A percentile compares a stretch with the other conserved stretches of the same genome.
Conservation (phyloP, 2,113 vertebrate species). For the Eleginops maclovinus region DNA sequence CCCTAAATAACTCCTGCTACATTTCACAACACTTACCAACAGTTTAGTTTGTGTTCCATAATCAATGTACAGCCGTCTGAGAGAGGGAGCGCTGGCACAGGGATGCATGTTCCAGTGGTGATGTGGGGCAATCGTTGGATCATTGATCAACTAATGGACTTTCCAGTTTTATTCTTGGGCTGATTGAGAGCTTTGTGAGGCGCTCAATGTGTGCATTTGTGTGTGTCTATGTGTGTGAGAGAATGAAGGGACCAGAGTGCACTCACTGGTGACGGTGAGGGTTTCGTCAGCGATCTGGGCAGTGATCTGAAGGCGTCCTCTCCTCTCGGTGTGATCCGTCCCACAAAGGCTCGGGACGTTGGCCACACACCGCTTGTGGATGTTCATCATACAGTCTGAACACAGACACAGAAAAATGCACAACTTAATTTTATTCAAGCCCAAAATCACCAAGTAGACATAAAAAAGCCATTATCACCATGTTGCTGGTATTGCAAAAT, state of each 20-base stretch:
- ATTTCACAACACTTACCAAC: constrained; percentile 71
- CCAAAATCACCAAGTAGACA: background rate
- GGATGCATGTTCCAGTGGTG: constrained; percentile 45
- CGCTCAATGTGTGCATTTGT: constrained; percentile 2
- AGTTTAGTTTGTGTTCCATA: constrained; percentile 74
- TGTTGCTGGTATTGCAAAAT: background rate
- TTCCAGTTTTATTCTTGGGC: constrained; percentile 69
- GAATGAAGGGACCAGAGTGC: constrained; percentile 12
- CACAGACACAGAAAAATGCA: background rate
- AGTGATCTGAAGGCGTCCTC: constrained; percentile 93
- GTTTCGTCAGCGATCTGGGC: constrained; percentile 87
- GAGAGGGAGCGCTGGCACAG: constrained; percentile 47
- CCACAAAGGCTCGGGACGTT: constrained; percentile 98
- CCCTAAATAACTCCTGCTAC: constrained; percentile 61
- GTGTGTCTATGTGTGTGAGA: background rate
- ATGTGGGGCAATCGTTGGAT: constrained; percentile 83
- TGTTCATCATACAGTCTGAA: constrained; percentile 97
- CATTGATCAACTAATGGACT: constrained; percentile 84
- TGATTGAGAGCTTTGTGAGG: constrained; percentile 39
- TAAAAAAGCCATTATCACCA: constrained; percentile 7
- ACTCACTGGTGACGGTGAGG: constrained; percentile 92
- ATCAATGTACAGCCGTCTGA: constrained; percentile 69
- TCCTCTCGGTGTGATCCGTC: constrained; percentile 96
- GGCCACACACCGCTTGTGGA: constrained; percentile 96
- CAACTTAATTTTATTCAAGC: background rate